Evolutionary conservation across 2,888 invertebrate species (phyloP), one percentile per base, ranked within the genome.

Genomic region (Philonicus albiceps): DNA sequence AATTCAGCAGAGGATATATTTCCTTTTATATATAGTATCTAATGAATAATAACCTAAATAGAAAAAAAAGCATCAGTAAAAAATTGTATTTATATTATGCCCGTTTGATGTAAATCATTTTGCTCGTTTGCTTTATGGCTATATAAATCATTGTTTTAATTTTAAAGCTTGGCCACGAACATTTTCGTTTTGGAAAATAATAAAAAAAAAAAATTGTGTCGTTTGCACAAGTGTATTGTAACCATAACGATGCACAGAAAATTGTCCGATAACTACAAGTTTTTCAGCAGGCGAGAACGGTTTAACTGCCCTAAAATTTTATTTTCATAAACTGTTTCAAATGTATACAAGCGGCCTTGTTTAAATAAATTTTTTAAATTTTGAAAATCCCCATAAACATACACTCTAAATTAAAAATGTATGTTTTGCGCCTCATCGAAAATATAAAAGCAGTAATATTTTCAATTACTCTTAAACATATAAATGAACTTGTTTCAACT

Each of bases 401-500:
- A 5, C 43, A 43, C 49, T 5, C n/a, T 6, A 49, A 49, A 49
- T 6, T 49, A 49, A n/a, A n/a, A 19, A 49, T 49, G n/a, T 43
- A 43, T 3, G 49, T 5, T 49, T 43, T 43, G 40, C 40, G 13
- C 16, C 13, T n/a, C 49, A 49, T 64, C 64, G 64, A 64, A 64
- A 64, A 64, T 8, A 27, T 22, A 64, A 22, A 11, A 27, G 27
- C 22, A 49, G 4, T n/a, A 6, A 19, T 3, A 64, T 22, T 11
- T 27, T 22, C 22, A 64, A 27, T 64, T 11, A 22, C 22, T 64
- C 11, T n/a, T 22, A 64, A 64, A 19, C 3, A 55, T 8, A 30
- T 73, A 31, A 30, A 34, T 22, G 31, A 55, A 22, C 8, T 64
- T 64, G 37, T 34, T 75, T 91, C 91, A 91, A 91, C 90, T 88